Conservation (phyloP, 2,888 invertebrate genomes). For the Nowickia ferox region DNA sequence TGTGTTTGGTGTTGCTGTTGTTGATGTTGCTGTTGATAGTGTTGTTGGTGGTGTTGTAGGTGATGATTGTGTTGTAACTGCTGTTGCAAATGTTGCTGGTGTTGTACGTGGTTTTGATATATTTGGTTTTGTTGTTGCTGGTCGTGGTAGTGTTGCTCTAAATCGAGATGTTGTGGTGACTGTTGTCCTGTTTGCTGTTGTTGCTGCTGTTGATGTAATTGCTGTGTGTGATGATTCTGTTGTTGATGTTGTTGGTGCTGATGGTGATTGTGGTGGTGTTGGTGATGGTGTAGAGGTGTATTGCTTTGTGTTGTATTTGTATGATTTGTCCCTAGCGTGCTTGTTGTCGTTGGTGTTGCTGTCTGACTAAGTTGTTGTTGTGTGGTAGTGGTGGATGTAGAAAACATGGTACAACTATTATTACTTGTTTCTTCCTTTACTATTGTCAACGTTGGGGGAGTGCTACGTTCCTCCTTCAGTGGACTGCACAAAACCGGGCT, state of each 20-base stretch:
- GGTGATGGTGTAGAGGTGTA: conserved; percentile 73
- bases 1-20: conserved; percentile 76
- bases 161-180: conserved; percentile 77
- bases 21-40: conserved; percentile 77
- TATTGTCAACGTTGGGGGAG: conserved; percentile 86
- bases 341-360: conserved; percentile 75
- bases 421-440: conserved; percentile 90
- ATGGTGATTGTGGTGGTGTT: conserved; percentile 74
- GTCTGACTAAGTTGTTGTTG: conserved; percentile 77
- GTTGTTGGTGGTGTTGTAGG: conserved; percentile 77
- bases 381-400: conserved; percentile 77
- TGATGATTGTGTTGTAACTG: conserved; percentile 76
- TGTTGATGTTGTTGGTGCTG: conserved; percentile 72
- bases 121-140: conserved; percentile 73
- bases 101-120: conserved; percentile 75
- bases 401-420: conserved; percentile 85
- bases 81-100: conserved; percentile 76
- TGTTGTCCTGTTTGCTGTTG: conserved; percentile 77
- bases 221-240: conserved; percentile 76
- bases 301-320: conserved; percentile 73
- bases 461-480: conserved; percentile 87
- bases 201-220: conserved; percentile 76
- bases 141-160: conserved; percentile 75
- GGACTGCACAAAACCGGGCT: conserved; percentile 85
- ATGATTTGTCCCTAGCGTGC: conserved; percentile 67